A percentile compares a stretch with the other conserved stretches of the same genome.
Conservation (phyloP, 2,888 invertebrate genomes). For the Lacanobia oleracea region DNA sequence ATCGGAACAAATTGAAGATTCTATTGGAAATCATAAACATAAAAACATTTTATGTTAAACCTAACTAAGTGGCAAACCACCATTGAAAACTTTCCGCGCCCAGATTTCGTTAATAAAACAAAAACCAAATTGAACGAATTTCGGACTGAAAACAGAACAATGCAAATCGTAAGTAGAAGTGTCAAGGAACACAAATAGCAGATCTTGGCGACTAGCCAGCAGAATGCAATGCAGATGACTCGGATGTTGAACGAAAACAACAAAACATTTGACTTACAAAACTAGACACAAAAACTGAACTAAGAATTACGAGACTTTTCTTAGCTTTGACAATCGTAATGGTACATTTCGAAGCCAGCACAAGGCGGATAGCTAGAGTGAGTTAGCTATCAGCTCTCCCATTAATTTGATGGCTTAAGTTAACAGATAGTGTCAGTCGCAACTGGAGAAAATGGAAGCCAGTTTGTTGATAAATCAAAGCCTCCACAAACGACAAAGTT, state of each 20-base stretch:
- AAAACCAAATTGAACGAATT: constrained; percentile 44
- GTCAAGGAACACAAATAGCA: constrained; percentile 53
- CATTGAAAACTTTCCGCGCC: constrained; percentile 10
- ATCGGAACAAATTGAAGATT: neutral
- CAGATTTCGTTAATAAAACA: constrained; percentile 37
- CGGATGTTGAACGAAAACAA: constrained; percentile 51
- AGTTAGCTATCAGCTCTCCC: constrained; percentile 11
- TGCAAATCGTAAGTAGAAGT: constrained; percentile 54
- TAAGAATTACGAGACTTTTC: constrained; percentile 16
- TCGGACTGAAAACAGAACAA: constrained; percentile 42
- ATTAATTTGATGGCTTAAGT: constrained; percentile 21
- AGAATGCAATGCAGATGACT: constrained; percentile 59
- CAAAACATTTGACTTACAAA: constrained; percentile 57
- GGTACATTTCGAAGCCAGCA: neutral
- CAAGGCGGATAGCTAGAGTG: neutral
- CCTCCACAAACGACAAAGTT: neutral
- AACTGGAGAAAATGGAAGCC: constrained; percentile 4
- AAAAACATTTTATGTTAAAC: constrained; percentile 13
- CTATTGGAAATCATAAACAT: neutral
- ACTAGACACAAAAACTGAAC: constrained; percentile 40
- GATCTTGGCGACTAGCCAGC: constrained; percentile 50
- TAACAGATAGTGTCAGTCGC: constrained; percentile 7
- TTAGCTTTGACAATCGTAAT: constrained; percentile 18
- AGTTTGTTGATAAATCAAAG: neutral
- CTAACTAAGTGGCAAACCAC: constrained; percentile 9